These are phyloP conservation scores for Eupithecia insigniata DNA, from an alignment of 2,888 invertebrate species.

Conservation along the genomic window DNA sequence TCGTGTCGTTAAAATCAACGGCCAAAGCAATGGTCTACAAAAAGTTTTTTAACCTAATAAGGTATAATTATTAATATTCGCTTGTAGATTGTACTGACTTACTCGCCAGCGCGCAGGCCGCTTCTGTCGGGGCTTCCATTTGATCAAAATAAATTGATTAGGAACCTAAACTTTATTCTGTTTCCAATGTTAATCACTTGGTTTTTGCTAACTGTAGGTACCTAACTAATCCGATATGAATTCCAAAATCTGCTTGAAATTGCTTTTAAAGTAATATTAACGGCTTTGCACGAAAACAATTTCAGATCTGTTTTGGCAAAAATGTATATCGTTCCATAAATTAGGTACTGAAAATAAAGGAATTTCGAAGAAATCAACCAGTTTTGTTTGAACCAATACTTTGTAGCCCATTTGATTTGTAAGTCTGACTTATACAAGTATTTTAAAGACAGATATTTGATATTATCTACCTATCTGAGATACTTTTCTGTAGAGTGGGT, in stretches of 20 bases:
- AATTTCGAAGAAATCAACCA: neutral
- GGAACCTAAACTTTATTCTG: neutral
- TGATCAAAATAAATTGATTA: neutral
- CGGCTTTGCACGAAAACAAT: constrained; percentile 31
- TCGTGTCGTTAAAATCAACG: neutral
- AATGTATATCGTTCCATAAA: neutral
- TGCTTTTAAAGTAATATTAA: constrained; percentile 41
- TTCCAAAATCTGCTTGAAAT: constrained; percentile 25
- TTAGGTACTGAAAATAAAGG: neutral
- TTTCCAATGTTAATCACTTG: neutral
- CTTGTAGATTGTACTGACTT: too few species aligned
- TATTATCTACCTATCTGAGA: neutral
- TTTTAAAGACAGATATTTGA: neutral
- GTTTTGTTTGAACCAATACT: neutral
- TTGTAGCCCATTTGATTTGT: neutral
- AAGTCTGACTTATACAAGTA: neutral
- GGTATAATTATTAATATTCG: too few species aligned
- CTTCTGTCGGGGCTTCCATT: too few species aligned
- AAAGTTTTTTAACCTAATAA: too few species aligned
- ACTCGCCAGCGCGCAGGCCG: too few species aligned
- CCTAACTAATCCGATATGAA: neutral
- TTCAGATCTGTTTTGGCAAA: constrained; percentile 32
- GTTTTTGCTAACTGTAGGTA: neutral
- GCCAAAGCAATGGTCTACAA: neutral
- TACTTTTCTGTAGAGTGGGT: neutral